These are phyloP conservation scores for Drosophila equinoxialis DNA, from an alignment of 1,140 invertebrate genomes.

Conservation along the genomic window DNA sequence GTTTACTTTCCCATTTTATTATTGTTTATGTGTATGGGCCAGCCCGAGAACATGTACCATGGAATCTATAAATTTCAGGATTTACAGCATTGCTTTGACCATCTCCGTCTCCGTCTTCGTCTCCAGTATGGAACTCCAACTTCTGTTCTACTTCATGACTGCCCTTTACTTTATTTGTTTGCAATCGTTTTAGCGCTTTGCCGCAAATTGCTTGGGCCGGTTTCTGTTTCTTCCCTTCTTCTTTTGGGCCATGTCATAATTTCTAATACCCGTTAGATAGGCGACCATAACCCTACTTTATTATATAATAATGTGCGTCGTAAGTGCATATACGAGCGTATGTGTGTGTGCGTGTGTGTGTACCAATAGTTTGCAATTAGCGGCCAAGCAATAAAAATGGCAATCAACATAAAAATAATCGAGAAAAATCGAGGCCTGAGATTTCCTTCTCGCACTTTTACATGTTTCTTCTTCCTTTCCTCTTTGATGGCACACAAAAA, in stretches of 20 bases:
- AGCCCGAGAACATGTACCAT: background rate
- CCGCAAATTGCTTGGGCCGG: slow-evolving; percentile 43
- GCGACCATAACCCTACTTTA: slow-evolving; percentile 72
- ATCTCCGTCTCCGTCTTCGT: slow-evolving; percentile 5
- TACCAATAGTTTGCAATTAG: slow-evolving; percentile 78
- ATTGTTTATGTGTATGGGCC: slow-evolving; percentile 52
- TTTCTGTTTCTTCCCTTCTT: background rate
- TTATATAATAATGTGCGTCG: slow-evolving; percentile 58
- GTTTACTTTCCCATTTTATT: slow-evolving; percentile 50
- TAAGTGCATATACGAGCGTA: slow-evolving; percentile 12
- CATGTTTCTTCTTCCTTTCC: background rate
- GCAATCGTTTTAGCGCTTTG: slow-evolving; percentile 45
- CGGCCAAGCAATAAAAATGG: slow-evolving; percentile 53
- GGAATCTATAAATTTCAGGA: slow-evolving; percentile 68
- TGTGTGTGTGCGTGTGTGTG: slow-evolving; percentile 19
- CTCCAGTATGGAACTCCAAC: background rate
- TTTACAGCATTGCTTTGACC: slow-evolving; percentile 55
- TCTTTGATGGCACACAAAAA: background rate
- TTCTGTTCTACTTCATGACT: slow-evolving; percentile 1
- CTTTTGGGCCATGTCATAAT: slow-evolving; percentile 60
- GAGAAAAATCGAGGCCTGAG: slow-evolving; percentile 45
- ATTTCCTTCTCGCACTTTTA: slow-evolving; percentile 4
- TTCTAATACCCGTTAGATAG: slow-evolving; percentile 71
- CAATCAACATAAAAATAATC: slow-evolving; percentile 77
- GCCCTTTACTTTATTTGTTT: slow-evolving; percentile 50